Percentiles rank a stretch among this genome's conserved stretches.
These are phyloP conservation scores for Archocentrus centrarchus DNA, from an alignment of 2,113 vertebrate species.

Conservation along the genomic window DNA sequence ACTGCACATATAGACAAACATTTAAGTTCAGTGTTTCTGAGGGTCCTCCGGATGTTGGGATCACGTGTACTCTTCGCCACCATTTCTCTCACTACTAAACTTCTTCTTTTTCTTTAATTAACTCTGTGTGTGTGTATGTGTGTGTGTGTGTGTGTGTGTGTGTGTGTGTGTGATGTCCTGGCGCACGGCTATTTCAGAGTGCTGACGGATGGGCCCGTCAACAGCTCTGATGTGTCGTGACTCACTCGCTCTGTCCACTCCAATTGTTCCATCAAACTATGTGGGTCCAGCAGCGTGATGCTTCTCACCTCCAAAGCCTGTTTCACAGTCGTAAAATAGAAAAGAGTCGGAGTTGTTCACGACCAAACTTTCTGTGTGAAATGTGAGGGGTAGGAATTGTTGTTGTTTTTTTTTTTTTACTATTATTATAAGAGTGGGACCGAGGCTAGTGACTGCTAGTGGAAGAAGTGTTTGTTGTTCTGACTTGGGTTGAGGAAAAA, in stretches of 20 bases:
- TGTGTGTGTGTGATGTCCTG: conserved; percentile 1
- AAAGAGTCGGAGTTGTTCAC: not conserved
- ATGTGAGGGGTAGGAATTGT: not conserved
- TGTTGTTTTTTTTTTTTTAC: not conserved
- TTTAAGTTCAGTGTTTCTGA: not conserved
- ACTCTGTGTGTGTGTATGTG: not conserved
- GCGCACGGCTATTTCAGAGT: conserved; percentile 20
- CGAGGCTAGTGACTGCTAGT: not conserved
- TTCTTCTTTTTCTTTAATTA: not conserved
- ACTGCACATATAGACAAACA: not conserved
- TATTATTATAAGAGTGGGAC: not conserved
- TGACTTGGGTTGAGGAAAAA: conserved; percentile 1
- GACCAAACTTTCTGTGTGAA: not conserved
- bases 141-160: not conserved
- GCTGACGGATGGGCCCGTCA: conserved; percentile 40
- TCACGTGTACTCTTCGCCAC: not conserved
- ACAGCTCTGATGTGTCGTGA: conserved; percentile 48
- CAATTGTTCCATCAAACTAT: conserved; percentile 11
- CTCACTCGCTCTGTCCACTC: conserved; percentile 33
- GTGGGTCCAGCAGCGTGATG: not conserved
- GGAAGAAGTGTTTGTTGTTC: not conserved
- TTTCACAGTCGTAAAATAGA: conserved; percentile 29
- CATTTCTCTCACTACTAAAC: not conserved
- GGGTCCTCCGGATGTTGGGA: not conserved
- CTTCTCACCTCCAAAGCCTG: conserved; percentile 13